Base-by-base conservation (phyloP, 2,113 vertebrate species). In the Muscicapa adusta region DNA sequence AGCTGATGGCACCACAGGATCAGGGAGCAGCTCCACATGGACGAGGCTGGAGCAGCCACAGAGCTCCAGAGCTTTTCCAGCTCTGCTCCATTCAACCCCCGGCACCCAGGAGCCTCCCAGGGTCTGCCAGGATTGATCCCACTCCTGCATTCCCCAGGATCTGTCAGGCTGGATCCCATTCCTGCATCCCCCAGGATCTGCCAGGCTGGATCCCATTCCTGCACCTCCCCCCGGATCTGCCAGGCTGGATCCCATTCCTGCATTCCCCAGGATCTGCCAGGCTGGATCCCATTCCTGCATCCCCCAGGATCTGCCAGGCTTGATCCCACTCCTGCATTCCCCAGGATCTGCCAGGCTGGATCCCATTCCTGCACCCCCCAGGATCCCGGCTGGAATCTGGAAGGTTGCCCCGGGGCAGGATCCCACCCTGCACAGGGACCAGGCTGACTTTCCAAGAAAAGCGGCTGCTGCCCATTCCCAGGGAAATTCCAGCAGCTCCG, bases 311-410 rank as follows among this genome's bases (percentile, higher is more conserved):
- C 38, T 36, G 56, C 47, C 22, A 28, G 29, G 18, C 8, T n/a
- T 4, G 17, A 62, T 40, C 23, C 73, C 73, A 77, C 17, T 40
- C 34, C 57, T 48, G 28, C 20, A 4, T 9, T 5, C 5, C 8
- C 36, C 10, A 8, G 14, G 43, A 4, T 1, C 43, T 38, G 56
- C 42, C 23, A 29, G 31, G 18, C 8, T 34, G 3, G 13, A 63
- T 42, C 29, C 74, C 58, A 77, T 28, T 51, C 29, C 58, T 50
- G 28, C 34, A 3, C 7, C 2, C 6, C 24, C 13, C 6, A 15
- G 15, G 1, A 0, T 0, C 10, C 9, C n/a, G 43, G 33, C 12
- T 0, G 28, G 57, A 29, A 8, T 33, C 13, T 1, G 38, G 15
- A 18, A 22, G 16, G 56, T 20, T 2, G 31, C 57, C 13, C 6